Base-by-base conservation (phyloP, 2,888 invertebrate genomes). In the Metalampra italica region DNA sequence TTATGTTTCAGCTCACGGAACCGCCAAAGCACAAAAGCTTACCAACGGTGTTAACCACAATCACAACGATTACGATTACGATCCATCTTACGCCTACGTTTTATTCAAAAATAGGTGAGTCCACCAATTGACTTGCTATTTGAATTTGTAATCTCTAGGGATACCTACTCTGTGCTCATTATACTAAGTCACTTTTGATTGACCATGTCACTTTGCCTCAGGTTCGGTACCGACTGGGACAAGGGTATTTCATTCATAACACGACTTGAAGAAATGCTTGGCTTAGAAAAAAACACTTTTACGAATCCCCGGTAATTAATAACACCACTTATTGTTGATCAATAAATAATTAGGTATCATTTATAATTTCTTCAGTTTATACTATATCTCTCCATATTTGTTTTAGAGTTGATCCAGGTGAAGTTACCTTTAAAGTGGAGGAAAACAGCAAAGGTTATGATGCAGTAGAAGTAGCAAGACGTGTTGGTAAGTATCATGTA, bases 11-110 rank as follows among this genome's bases (percentile, higher is more conserved):
- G 87, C 72, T 51, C 73, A 75, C 43, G 80, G 71, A 48, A 56
- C 61, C 1, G 52, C 70, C n/a, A 66, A 65, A 42, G 64, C 66
- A 42, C 76, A 79, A 49, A 75, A 69, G 45, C 45, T 62, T 9
- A 65, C 60, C 29, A 71, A 66, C 47, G 63, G 64, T 46, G 67
- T 59, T 43, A 73, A 68, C 37, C 80, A 81, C 46, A 71, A 91
- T 64, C 92, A 92, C 68, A 91, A 90, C 61, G 90, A 91, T 55
- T 92, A 90, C 67, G 90, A 91, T 54, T 93, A 94, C 42, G 95
- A 96, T 68, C 92, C 94, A 14, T 94, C 95, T 59, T 95, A 94
- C 69, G 93, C 96, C 2, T 95, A 94, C 75, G 93, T 97, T 52
- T 90, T 92, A 59, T 93, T 96, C 54, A 93, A 94, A 70, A 92